These are phyloP conservation scores for Platynereis dumerilii DNA, from an alignment of 2,888 invertebrate genomes.

Conservation along the genomic window DNA sequence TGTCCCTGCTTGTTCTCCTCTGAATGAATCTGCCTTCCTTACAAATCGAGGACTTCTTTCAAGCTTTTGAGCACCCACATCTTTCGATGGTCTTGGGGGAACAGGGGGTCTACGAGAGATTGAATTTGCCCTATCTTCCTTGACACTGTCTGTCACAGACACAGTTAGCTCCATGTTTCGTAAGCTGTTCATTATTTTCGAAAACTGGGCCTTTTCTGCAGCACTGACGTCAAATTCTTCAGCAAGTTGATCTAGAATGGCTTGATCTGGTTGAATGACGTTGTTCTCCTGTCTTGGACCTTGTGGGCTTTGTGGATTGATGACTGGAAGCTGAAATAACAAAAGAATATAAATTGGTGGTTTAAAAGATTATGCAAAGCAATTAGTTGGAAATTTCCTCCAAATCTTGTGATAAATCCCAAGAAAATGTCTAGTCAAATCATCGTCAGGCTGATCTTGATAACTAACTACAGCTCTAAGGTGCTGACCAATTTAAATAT, in stretches of 20 bases:
- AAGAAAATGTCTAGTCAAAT: too few relatives aligned
- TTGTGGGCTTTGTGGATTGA: too few relatives aligned
- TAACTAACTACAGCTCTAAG: too few relatives aligned
- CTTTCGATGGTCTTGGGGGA: constrained; percentile 20
- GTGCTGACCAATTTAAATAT: too few relatives aligned
- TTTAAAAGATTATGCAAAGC: too few relatives aligned
- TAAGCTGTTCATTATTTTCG: constrained; percentile 52
- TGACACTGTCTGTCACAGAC: not conserved
- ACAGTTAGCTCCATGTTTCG: constrained; percentile 49
- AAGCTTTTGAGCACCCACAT: not conserved
- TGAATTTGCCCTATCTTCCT: not conserved
- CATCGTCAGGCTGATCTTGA: too few relatives aligned
- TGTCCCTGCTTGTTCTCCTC: too few relatives aligned
- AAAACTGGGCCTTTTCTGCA: constrained; percentile 47
- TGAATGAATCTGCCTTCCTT: constrained; percentile 26
- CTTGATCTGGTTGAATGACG: not conserved
- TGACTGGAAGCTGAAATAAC: too few relatives aligned
- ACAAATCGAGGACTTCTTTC: constrained; percentile 35
- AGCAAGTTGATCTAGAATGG: not conserved
- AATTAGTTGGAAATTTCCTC: constrained; percentile 2
- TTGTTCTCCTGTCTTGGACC: not conserved
- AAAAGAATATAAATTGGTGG: too few relatives aligned
- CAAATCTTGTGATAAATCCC: too few relatives aligned
- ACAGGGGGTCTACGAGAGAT: constrained; percentile 26
- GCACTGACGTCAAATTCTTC: constrained; percentile 30